A percentile compares a stretch with the other conserved stretches of the same genome.
Evolutionary conservation across 2,797 vertebrate genomes (phyloP).

Genomic region (Diplodus puntazzo): DNA sequence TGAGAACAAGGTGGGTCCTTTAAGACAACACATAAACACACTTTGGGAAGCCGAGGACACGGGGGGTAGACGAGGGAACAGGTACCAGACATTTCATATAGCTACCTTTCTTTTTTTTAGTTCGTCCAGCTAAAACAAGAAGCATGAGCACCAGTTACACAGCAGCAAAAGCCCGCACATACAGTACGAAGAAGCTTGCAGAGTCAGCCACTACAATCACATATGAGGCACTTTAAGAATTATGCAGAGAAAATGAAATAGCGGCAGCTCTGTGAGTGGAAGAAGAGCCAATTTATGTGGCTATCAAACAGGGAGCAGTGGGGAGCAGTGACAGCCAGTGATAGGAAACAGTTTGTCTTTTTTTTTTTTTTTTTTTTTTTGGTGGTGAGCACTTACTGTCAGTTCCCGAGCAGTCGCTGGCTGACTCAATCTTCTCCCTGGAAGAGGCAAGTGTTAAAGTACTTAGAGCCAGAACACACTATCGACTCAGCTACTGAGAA

Average conservation of each 20-base stretch:
- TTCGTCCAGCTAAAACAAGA: slow-evolving; percentile 89
- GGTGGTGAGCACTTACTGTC: slow-evolving; percentile 83
- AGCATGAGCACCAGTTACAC: slow-evolving; percentile 81
- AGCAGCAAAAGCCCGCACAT: slow-evolving; percentile 60
- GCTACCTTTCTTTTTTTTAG: slow-evolving; percentile 89
- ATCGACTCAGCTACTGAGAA: slow-evolving; percentile 35
- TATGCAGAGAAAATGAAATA: slow-evolving; percentile 56
- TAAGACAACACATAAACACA: slow-evolving; percentile 29
- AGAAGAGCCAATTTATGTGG: slow-evolving; percentile 53
- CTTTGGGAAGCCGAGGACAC: slow-evolving; percentile 8
- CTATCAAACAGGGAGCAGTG: slow-evolving; percentile 58
- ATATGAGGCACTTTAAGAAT: slow-evolving; percentile 46
- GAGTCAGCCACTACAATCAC: slow-evolving; percentile 57
- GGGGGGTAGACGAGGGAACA: slow-evolving; percentile 27
- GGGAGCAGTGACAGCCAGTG: slow-evolving; percentile 48
- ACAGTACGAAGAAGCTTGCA: slow-evolving; percentile 53
- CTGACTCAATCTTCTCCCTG: slow-evolving; percentile 95
- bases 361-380: slow-evolving; percentile 8
- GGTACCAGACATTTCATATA: slow-evolving; percentile 61
- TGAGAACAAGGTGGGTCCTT: slow-evolving; percentile 41
- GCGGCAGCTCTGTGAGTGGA: slow-evolving; percentile 39
- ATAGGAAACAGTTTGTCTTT: slow-evolving; percentile 27
- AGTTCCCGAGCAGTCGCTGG: slow-evolving; percentile 91
- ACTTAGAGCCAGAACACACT: slow-evolving; percentile 50
- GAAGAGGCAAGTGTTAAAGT: slow-evolving; percentile 63